These are phyloP conservation scores for Pseudomyrmex concolor DNA, from an alignment of 1,140 invertebrate species.

Conservation along the genomic window DNA sequence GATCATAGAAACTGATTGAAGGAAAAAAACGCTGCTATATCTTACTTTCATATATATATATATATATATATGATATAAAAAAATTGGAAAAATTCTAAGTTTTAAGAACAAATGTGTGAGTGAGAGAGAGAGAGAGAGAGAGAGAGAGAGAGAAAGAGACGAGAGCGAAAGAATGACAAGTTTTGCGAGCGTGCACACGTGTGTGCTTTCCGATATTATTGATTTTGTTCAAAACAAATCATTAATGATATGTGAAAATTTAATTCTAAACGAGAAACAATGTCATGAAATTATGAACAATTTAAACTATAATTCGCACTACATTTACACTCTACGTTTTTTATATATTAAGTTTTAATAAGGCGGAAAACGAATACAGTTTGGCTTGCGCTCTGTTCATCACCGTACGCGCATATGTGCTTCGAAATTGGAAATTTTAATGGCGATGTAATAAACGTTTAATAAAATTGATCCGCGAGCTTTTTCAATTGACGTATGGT, in stretches of 20 bases:
- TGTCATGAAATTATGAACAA: slow-evolving; percentile 49
- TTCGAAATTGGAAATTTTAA: slow-evolving; percentile 73
- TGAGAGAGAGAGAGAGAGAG: slow-evolving; percentile 49
- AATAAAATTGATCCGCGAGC: slow-evolving; percentile 67
- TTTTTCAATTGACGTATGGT: neutral
- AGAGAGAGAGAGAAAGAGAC: slow-evolving; percentile 55
- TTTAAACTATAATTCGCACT: slow-evolving; percentile 30
- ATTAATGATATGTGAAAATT: slow-evolving; percentile 39
- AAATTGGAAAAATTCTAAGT: slow-evolving; percentile 55
- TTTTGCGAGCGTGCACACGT: slow-evolving; percentile 36
- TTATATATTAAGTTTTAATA: slow-evolving; percentile 23
- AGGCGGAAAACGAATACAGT: slow-evolving; percentile 5
- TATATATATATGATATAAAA: neutral
- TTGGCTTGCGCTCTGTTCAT: slow-evolving; percentile 65
- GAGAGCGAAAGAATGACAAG: slow-evolving; percentile 51
- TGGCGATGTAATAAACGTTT: slow-evolving; percentile 73
- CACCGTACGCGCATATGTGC: slow-evolving; percentile 65
- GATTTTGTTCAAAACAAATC: slow-evolving; percentile 18
- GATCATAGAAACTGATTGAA: neutral
- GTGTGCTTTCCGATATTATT: slow-evolving; percentile 50
- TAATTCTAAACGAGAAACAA: slow-evolving; percentile 31
- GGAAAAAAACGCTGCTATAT: slow-evolving; percentile 5
- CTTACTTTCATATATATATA: slow-evolving; percentile 13
- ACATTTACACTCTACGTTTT: slow-evolving; percentile 13
- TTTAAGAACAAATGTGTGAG: neutral